These are phyloP conservation scores for Cyprinodon variegatus DNA, from an alignment of 2,113 vertebrate genomes.

Conservation along the genomic window DNA sequence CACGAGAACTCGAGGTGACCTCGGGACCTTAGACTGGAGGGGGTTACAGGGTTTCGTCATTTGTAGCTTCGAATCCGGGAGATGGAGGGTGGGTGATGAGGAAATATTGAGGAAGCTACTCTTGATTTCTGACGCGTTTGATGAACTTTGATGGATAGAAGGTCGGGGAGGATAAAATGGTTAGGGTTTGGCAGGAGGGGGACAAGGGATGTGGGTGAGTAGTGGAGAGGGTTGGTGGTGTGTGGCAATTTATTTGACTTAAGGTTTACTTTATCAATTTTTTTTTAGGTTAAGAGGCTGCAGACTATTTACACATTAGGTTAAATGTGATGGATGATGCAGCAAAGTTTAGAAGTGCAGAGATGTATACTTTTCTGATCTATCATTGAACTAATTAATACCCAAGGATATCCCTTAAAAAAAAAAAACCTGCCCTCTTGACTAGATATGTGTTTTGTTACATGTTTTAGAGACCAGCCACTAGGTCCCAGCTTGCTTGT, in stretches of 20 bases:
- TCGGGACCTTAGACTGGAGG: constrained; percentile 39
- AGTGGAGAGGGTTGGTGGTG: constrained; percentile 38
- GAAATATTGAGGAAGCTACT: constrained; percentile 75
- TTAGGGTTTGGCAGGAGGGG: constrained; percentile 38
- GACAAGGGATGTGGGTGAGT: constrained; percentile 8
- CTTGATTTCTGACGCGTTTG: constrained; percentile 78
- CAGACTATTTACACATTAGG: constrained; percentile 31
- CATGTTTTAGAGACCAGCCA: constrained; percentile 73
- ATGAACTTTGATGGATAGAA: constrained; percentile 69
- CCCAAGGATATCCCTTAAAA: constrained; percentile 69
- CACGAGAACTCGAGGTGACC: constrained; percentile 57
- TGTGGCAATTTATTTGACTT: constrained; percentile 73
- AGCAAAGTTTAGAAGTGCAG: constrained; percentile 35
- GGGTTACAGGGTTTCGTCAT: constrained; percentile 25
- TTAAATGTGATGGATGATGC: constrained; percentile 26
- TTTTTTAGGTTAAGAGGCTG: constrained; percentile 47
- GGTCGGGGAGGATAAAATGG: constrained; percentile 69
- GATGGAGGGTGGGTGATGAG: constrained; percentile 46
- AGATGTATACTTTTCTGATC: constrained; percentile 63
- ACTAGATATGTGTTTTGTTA: constrained; percentile 76
- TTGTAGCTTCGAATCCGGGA: constrained; percentile 37
- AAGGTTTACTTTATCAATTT: constrained; percentile 58
- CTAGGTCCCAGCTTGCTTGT: constrained; percentile 73
- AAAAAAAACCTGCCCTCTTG: constrained; percentile 60
- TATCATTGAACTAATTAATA: constrained; percentile 72